These are phyloP conservation scores for Calameuta idolon DNA, from an alignment of 2,888 invertebrate species.

Conservation along the genomic window DNA sequence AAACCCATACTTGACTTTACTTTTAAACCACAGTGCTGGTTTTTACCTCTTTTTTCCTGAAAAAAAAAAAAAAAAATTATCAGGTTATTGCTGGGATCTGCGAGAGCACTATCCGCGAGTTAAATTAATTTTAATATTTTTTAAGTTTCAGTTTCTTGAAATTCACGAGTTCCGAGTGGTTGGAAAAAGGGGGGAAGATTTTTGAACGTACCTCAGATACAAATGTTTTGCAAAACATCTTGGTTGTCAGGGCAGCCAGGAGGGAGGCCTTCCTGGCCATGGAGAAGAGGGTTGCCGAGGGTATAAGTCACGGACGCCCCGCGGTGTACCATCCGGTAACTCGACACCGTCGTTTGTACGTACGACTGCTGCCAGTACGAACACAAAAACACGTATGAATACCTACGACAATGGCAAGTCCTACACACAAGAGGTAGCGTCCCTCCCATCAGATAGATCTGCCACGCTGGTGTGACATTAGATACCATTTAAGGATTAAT, in stretches of 20 bases:
- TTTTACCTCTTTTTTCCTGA: background rate
- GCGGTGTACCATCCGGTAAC: conserved; percentile 67
- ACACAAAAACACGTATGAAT: conserved; percentile 65
- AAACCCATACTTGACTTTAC: background rate
- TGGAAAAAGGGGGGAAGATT: conserved; percentile 25
- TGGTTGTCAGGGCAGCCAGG: conserved; percentile 46
- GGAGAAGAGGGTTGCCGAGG: conserved; percentile 25
- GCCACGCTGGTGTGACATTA: conserved; percentile 62
- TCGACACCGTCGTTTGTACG: conserved; percentile 67
- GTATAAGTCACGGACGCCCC: conserved; percentile 65
- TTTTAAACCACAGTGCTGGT: background rate
- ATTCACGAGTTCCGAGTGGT: background rate
- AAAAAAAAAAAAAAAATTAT: background rate
- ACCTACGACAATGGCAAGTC: conserved; percentile 63
- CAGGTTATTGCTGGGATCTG: background rate
- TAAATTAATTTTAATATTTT: background rate
- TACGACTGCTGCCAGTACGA: conserved; percentile 39
- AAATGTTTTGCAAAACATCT: conserved; percentile 62
- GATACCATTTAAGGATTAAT: conserved; percentile 68
- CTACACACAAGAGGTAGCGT: conserved; percentile 49
- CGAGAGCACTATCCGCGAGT: background rate
- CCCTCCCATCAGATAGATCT: conserved; percentile 56
- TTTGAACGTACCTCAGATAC: conserved; percentile 42
- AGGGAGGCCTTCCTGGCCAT: background rate
- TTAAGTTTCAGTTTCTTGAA: background rate